Percentiles rank a stretch among this genome's conserved stretches.
phyloP scores from a whole-genome alignment of 1,140 invertebrate species.

The Leptopilina clavipes region DNA sequence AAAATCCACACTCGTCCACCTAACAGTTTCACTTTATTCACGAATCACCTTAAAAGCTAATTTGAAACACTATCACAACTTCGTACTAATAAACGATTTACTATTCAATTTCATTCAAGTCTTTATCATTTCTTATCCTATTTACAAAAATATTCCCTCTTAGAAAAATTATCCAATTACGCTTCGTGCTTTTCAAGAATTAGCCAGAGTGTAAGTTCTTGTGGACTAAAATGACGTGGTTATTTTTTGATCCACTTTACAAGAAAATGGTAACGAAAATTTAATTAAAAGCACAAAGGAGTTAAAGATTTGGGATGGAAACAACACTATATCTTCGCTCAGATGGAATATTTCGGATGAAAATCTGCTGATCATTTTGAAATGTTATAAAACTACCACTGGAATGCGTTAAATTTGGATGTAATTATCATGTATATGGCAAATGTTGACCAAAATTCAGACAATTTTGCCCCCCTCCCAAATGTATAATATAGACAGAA shows the following conservation, averaged over 20 bases:
- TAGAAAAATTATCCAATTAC: neutral
- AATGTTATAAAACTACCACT: too few species aligned
- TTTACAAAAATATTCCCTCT: neutral
- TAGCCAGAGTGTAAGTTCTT: too few species aligned
- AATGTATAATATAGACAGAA: neutral
- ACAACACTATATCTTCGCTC: too few species aligned
- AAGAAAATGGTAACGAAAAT: too few species aligned
- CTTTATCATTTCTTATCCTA: slow-evolving; percentile 35
- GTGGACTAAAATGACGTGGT: too few species aligned
- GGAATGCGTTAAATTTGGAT: neutral
- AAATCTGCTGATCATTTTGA: too few species aligned
- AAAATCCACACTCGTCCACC: slow-evolving; percentile 38
- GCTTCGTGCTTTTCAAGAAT: too few species aligned
- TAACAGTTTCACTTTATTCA: slow-evolving; percentile 60
- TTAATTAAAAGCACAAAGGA: too few species aligned
- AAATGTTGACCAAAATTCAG: neutral
- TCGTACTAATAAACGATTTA: slow-evolving; percentile 72
- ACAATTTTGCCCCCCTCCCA: neutral
- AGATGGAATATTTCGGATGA: too few species aligned
- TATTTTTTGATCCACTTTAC: too few species aligned
- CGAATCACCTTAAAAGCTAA: slow-evolving; percentile 59
- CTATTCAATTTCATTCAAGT: slow-evolving; percentile 64
- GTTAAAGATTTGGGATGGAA: too few species aligned
- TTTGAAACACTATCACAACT: slow-evolving; percentile 67
- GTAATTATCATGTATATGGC: neutral